Evolutionary conservation across 1,140 invertebrate species (phyloP).

Genomic region (Drosophila grimshawi): DNA sequence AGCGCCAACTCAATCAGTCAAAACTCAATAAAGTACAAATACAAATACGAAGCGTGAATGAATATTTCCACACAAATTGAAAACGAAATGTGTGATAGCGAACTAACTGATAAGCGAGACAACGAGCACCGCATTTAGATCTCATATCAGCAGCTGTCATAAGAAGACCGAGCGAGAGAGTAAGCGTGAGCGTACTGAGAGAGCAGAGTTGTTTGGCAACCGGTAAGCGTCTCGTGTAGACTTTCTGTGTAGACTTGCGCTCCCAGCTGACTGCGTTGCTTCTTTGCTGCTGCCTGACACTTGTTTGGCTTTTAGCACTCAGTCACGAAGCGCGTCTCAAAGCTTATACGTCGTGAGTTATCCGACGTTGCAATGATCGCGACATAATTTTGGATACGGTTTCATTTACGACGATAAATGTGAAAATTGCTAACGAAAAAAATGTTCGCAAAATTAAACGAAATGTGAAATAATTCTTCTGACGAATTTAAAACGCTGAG

Average conservation of each 20-base stretch:
- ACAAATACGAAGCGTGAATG: slow-evolving; percentile 71
- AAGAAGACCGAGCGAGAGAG: slow-evolving; percentile 1
- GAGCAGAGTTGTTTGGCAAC: slow-evolving; percentile 32
- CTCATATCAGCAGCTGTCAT: slow-evolving; percentile 45
- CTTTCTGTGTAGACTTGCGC: slow-evolving; percentile 56
- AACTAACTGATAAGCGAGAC: slow-evolving; percentile 71
- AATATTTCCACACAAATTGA: slow-evolving; percentile 76
- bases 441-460: slow-evolving; percentile 50
- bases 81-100: slow-evolving; percentile 66
- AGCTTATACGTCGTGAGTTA: slow-evolving; percentile 53
- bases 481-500: not conserved
- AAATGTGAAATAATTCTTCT: slow-evolving; percentile 16
- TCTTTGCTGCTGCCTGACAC: slow-evolving; percentile 42
- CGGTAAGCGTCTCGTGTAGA: slow-evolving; percentile 59
- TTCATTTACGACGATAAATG: slow-evolving; percentile 29
- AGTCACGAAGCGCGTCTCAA: slow-evolving; percentile 68
- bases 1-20: slow-evolving; percentile 69
- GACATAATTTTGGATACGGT: slow-evolving; percentile 69
- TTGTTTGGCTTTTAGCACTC: slow-evolving; percentile 66
- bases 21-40: slow-evolving; percentile 64
- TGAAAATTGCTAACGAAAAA: slow-evolving; percentile 44
- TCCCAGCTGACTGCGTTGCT: slow-evolving; percentile 41
- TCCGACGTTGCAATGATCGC: slow-evolving; percentile 28
- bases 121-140: slow-evolving; percentile 61
- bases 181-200: slow-evolving; percentile 12